Base-by-base conservation (phyloP, 2,797 vertebrate species). In the Ptychobarbus kaznakovi region DNA sequence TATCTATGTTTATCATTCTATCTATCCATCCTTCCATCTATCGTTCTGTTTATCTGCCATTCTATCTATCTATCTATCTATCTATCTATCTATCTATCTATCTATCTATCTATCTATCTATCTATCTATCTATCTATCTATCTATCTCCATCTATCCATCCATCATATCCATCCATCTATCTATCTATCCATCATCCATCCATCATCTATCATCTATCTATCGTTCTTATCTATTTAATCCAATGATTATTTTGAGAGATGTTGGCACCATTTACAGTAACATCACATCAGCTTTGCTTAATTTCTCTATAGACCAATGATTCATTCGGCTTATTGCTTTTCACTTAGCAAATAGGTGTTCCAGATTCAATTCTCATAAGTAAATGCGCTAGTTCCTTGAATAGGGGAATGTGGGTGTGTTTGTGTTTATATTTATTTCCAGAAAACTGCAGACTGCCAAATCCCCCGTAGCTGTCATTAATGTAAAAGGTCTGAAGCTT, bases 401-500 rank as follows among this genome's bases (percentile, higher is more conserved):
- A 69, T 22, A 35, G 35, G 2, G 20, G 10, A 15, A 32, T 78
- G 46, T 69, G 75, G 11, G 25, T 78, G 63, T 61, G 35, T 66
- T 38, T 56, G 35, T 78, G 44, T 68, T 66, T 65, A 40, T 16
- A 38, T 77, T 77, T 77, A 84, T 84, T 76, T 15, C n/a, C 16
- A 16, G 15, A 68, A 53, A 68, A 77, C 15, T 13, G 32, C 49
- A 74, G 72, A 49, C 46, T 51, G 51, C 35, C 16, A 58, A 77
- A 77, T 61, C 16, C 78, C 53, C 46, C 1, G 1, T 65, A 44
- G 40, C 25, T 44, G 46, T 81, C 73, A 68, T 84, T 78, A 76
- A 63, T 28, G 74, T 83, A 81, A 75, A 73, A 74, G 38, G 80
- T 81, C 80, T 85, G 70, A 81, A 84, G 75, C 83, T 44, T n/a